phyloP scores from a whole-genome alignment of 2,888 invertebrate species.

The Oegoconia quadripuncta region DNA sequence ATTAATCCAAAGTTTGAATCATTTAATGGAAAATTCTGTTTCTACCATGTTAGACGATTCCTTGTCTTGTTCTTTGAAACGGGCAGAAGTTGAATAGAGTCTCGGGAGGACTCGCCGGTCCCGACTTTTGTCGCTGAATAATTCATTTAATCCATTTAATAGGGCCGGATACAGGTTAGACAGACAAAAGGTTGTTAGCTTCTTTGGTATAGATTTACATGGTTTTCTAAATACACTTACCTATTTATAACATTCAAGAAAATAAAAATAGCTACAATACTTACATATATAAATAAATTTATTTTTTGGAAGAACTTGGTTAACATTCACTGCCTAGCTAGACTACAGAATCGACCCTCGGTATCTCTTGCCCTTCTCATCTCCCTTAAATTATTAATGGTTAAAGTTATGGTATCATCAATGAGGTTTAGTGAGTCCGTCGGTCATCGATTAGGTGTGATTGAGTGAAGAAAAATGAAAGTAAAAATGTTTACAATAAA shows the following conservation, averaged over 20 bases:
- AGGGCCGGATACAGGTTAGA: conserved; percentile 34
- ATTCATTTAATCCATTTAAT: conserved; percentile 73
- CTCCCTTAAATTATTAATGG: too few species aligned
- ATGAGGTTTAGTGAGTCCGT: too few species aligned
- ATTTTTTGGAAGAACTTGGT: too few species aligned
- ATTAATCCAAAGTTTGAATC: not conserved
- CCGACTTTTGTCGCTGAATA: conserved; percentile 56
- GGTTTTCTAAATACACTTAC: conserved; percentile 28
- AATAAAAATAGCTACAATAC: too few species aligned
- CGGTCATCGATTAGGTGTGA: conserved; percentile 19
- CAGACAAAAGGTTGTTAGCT: conserved; percentile 35
- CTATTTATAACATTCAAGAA: too few species aligned
- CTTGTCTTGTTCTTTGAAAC: conserved; percentile 8
- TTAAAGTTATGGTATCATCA: too few species aligned
- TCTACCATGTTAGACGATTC: not conserved
- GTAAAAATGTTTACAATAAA: not conserved
- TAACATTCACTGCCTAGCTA: too few species aligned
- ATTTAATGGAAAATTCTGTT: not conserved
- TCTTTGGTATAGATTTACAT: conserved; percentile 32
- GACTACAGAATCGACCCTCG: too few species aligned
- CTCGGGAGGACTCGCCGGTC: conserved; percentile 38
- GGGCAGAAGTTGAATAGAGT: conserved; percentile 25
- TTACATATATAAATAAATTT: too few species aligned
- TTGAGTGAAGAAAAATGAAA: too few species aligned
- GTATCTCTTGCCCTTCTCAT: too few species aligned